Evolutionary conservation across 2,888 invertebrate genomes (phyloP).

Genomic region (Eilema depressum): DNA sequence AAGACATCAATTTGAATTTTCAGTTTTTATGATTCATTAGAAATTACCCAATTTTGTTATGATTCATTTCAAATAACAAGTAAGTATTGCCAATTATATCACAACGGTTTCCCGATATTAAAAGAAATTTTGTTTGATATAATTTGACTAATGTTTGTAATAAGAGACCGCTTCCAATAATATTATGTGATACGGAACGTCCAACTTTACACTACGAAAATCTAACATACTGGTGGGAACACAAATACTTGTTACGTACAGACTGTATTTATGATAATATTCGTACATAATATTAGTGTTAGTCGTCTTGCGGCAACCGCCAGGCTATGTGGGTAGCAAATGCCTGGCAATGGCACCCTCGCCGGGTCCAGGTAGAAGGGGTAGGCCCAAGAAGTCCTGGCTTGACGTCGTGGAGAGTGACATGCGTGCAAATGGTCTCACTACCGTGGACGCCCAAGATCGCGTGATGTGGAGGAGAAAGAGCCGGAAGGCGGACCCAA

Average conservation of each 20-base stretch:
- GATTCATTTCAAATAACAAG: conserved; percentile 5
- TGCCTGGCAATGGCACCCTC: too few relatives aligned
- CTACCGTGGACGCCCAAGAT: too few relatives aligned
- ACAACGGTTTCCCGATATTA: conserved; percentile 3
- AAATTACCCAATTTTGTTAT: neutral
- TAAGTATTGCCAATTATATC: neutral
- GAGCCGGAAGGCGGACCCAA: too few relatives aligned
- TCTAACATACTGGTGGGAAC: neutral
- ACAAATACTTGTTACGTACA: neutral
- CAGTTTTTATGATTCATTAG: too few relatives aligned
- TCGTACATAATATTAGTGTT: neutral
- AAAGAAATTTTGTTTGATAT: conserved; percentile 13
- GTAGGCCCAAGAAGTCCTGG: too few relatives aligned
- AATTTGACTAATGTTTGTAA: conserved; percentile 11
- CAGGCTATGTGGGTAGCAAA: too few relatives aligned
- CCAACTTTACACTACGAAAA: conserved; percentile 7
- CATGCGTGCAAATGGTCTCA: too few relatives aligned
- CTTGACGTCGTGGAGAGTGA: too few relatives aligned
- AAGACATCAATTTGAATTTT: too few relatives aligned
- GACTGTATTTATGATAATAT: neutral
- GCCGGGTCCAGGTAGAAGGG: too few relatives aligned
- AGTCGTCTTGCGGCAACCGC: too few relatives aligned
- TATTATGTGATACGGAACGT: neutral
- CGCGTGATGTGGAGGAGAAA: too few relatives aligned
- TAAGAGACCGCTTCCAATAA: conserved; percentile 7